These are phyloP conservation scores for Drosophila tanythrix DNA, from an alignment of 2,888 invertebrate species.

Conservation along the genomic window DNA sequence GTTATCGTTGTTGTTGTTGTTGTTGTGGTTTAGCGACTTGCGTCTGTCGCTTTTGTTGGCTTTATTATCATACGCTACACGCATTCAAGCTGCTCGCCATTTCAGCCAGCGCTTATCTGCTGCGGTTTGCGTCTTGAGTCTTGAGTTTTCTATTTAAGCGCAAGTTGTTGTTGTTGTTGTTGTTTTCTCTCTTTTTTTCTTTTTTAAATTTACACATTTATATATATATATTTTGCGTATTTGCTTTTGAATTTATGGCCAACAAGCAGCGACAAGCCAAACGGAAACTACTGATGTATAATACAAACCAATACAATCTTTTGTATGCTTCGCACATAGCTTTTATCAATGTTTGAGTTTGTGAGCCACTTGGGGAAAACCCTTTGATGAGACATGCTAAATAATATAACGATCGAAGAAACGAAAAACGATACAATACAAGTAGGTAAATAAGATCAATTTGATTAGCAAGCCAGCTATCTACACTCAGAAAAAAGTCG, in stretches of 20 bases:
- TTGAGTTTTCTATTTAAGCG: conserved; percentile 55
- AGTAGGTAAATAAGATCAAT: neutral
- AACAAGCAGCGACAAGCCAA: conserved; percentile 29
- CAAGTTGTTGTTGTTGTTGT: conserved; percentile 6
- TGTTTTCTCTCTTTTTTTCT: neutral
- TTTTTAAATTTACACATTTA: conserved; percentile 27
- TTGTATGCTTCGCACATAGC: conserved; percentile 44
- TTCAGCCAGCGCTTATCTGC: conserved; percentile 48
- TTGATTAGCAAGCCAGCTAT: neutral
- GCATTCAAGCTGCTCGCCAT: conserved; percentile 38
- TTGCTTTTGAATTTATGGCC: conserved; percentile 45
- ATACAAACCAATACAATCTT: conserved; percentile 8
- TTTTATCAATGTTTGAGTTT: neutral
- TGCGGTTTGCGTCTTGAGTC: conserved; percentile 41
- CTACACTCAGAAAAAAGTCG: accelerated
- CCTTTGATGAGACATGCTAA: conserved; percentile 43
- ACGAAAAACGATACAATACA: neutral
- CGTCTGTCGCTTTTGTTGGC: conserved; percentile 15
- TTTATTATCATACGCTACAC: conserved; percentile 61
- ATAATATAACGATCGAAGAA: neutral
- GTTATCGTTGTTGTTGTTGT: neutral
- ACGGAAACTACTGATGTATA: conserved; percentile 57
- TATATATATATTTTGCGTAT: conserved; percentile 33
- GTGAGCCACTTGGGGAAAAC: conserved; percentile 39
- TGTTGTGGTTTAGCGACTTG: neutral